Evolutionary conservation across 2,113 vertebrate species (phyloP), one percentile per base, ranked within the genome.

Genomic region (Paralichthys olivaceus): DNA sequence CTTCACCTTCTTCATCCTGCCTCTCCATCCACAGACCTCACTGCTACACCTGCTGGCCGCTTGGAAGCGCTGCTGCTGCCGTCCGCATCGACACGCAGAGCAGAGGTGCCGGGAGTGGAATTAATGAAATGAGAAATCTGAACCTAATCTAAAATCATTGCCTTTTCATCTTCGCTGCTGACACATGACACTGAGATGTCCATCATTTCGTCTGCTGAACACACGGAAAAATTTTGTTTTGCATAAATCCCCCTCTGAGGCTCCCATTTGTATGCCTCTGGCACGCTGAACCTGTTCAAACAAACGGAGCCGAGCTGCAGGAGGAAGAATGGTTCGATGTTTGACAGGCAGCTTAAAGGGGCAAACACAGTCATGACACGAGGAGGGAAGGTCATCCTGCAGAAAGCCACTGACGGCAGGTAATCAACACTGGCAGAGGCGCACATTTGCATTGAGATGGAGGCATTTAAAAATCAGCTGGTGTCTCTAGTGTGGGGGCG

Each of bases 11-110:
- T 34, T 53, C 77, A 59, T 76, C 43, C 71, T 75, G 56, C 54
- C 77, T 79, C 64, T 60, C 66, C 37, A 80, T 80, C 58, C 59
- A 59, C 9, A 89, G 73, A 84, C 82, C 85, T 90, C 86, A 82
- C 77, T 88, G 89, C 91, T 92, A 89, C 90, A 89, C 92, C 89
- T 92, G 87, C 91, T 90, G 91, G 88, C 75, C 81, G 22, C 75
- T 80, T 47, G 4, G 11, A 64, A 67, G 69, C 14, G 72, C 78
- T 89, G 84, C 81, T 45, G 63, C 79, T 19, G 62, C 40, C 57
- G n/a, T 43, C 64, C 37, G 49, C 55, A 75, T 4, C 2, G 37
- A 58, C 29, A 72, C 45, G 22, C 55, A 5, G 60, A 77, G 69
- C 54, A 53, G 59, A 67, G 61, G 20, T 19, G 71, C 37, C 25